Evolutionary conservation across 1,140 invertebrate genomes (phyloP), one percentile per base, ranked within the genome.

Genomic region (Xylocopa sonorina): DNA sequence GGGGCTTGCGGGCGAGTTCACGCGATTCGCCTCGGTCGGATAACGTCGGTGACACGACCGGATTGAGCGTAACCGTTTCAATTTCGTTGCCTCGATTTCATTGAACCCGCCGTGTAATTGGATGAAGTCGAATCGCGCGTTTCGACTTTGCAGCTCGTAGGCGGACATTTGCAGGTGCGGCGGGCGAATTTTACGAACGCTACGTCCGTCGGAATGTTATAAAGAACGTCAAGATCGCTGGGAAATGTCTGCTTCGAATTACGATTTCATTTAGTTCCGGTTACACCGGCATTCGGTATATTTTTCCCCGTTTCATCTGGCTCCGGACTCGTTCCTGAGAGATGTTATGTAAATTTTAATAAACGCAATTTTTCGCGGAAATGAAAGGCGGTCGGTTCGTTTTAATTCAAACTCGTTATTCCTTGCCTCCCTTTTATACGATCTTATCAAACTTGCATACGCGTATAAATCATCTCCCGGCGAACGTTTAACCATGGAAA

Each of bases 341-440:
- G 29, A 32, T 18, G 21, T 50, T 50, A 38, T n/a, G n/a, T 24
- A 34, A 68, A 38, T 68, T 50, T 50, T 34, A 67, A 29, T 67
- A 50, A 43, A 18, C 29, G 5, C 9, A 16, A 16, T 27, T 50
- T n/a, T 51, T 9, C 21, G 10, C 3, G 10, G 34, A 9, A 9
- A 24, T n/a, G 34, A 51, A 34, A 51, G 29, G 32, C 29, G 46
- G 64, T 50, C 43, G 18, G 43, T 27, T 46, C 27, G 24, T 34
- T 34, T 67, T 16, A 24, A 24, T 32, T n/a, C 10, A 9, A 50
- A 18, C 12, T 10, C 29, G 3, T 10, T n/a, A 53, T 53, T 27
- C n/a, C 2, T 53, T n/a, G 14, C 27, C 14, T 53, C 27, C 21
- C 18, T 9, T 58, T 32, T 18, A 7, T 21, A 1, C 18, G 18